Percentiles rank a stretch among this genome's conserved stretches.
These are phyloP conservation scores for Ectropis crepuscularia DNA, from an alignment of 2,888 invertebrate species.

Conservation along the genomic window DNA sequence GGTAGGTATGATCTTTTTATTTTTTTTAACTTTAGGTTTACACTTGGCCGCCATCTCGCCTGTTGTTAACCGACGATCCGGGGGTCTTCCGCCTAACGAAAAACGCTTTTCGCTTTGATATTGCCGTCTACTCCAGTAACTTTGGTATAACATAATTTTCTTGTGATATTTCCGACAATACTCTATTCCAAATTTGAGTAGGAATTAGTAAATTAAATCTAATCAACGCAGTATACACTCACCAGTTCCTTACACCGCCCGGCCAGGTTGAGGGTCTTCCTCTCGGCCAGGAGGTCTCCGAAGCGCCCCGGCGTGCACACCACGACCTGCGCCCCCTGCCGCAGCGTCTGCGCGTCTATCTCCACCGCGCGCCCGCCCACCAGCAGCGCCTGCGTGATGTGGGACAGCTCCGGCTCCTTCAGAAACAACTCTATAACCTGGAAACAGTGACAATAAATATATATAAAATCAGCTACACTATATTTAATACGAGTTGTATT, in stretches of 20 bases:
- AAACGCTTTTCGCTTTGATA: too few relatives aligned
- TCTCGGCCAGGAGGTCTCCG: conserved; percentile 92
- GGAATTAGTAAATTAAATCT: neutral
- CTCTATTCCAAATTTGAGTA: neutral
- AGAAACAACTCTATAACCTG: conserved; percentile 82
- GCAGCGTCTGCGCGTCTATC: conserved; percentile 89
- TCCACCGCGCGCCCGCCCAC: conserved; percentile 94
- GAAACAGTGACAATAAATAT: conserved; percentile 3
- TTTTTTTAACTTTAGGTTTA: too few relatives aligned
- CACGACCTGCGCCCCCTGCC: conserved; percentile 92
- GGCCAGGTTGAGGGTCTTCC: conserved; percentile 88
- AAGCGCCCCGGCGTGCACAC: conserved; percentile 98
- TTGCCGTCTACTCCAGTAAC: too few relatives aligned
- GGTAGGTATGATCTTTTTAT: too few relatives aligned
- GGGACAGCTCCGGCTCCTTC: conserved; percentile 73
- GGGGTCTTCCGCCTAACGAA: too few relatives aligned
- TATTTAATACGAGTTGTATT: too few relatives aligned
- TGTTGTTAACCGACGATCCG: too few relatives aligned
- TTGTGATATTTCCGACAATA: too few relatives aligned
- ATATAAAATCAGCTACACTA: too few relatives aligned
- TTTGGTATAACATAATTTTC: too few relatives aligned
- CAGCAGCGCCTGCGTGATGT: conserved; percentile 85
- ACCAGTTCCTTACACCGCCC: conserved; percentile 91
- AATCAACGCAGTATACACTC: conserved; percentile 44
- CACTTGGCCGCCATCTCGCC: too few relatives aligned